Base-by-base conservation (phyloP, 2,888 invertebrate species). In the Oconnorella tubifera region DNA sequence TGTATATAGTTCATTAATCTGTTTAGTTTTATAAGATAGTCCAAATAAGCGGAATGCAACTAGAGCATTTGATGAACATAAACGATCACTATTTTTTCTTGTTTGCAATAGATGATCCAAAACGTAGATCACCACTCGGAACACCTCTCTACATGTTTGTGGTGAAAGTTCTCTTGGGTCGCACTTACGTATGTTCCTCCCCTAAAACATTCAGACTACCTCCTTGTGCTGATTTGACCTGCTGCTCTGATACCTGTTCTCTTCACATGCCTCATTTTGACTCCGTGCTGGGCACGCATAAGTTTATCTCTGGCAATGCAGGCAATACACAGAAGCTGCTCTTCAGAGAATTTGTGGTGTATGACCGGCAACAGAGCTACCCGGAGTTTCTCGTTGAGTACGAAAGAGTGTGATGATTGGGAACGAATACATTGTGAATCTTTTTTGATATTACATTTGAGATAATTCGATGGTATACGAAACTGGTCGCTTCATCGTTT, bases 211-310 rank as follows among this genome's bases (percentile, higher is more conserved):
- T 58, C 31, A 58, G 33, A 27, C n/a, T 25, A 3, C 55, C 62
- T 25, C 65, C 66, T 2, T 64, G 62, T 10, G 40, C 49, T 28
- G 10, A 56, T 19, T 10, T 14, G 3, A 25, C 49, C n/a, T 65
- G 65, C 28, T 27, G 28, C 53, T 28, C 28, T 29, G 62, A 51
- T 27, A 1, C n/a, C 10, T 64, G 64, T 25, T 3, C 29, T 14
- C n/a, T 23, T 25, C 2, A 10, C 19, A 25, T n/a, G 23, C 59
- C 23, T 10, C 3, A 31, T 25, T 53, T 25, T 40, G 55, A 65
- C 40, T 65, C 65, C 23, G 65, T 65, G 33, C 33, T 65, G 28
- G 65, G 65, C 6, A 64, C 63, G 4, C 59, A 59, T 40, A 66
- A 53, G 33, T 23, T 50, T 33, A 19, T 6, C 2, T 32, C n/a